Conservation (phyloP, 2,888 invertebrate genomes). For the Ptilodon capucinus region DNA sequence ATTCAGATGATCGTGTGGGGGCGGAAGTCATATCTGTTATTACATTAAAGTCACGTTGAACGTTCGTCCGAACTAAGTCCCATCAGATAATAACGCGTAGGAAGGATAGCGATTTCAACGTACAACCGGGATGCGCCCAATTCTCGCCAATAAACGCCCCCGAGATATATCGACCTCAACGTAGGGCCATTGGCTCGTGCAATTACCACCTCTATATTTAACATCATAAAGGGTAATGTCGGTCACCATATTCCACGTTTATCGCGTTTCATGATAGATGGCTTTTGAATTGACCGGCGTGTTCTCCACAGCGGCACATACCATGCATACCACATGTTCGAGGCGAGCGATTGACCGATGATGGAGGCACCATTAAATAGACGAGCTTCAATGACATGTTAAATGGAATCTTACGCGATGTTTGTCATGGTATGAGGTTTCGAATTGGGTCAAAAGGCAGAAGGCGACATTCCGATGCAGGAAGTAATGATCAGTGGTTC, state of each 20-base stretch:
- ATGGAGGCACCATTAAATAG: slow-evolving; percentile 47
- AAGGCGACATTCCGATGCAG: slow-evolving; percentile 1
- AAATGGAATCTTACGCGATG: slow-evolving; percentile 38
- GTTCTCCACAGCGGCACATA: slow-evolving; percentile 51
- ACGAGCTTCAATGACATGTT: slow-evolving; percentile 43
- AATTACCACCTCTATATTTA: slow-evolving; percentile 60
- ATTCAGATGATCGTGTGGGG: slow-evolving; percentile 31
- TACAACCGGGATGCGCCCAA: slow-evolving; percentile 81
- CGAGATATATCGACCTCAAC: slow-evolving; percentile 68
- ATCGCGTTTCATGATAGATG: slow-evolving; percentile 51
- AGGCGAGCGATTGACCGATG: slow-evolving; percentile 53
- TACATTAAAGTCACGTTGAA: slow-evolving; percentile 57
- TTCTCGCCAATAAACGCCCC: slow-evolving; percentile 79
- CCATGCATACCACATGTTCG: slow-evolving; percentile 53
- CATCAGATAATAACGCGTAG: slow-evolving; percentile 70
- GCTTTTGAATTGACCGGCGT: slow-evolving; percentile 66
- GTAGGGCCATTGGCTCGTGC: slow-evolving; percentile 46
- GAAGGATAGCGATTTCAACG: slow-evolving; percentile 76
- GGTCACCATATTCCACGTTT: slow-evolving; percentile 47
- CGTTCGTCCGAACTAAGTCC: slow-evolving; percentile 60
- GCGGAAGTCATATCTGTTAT: slow-evolving; percentile 58
- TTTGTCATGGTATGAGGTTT: neutral
- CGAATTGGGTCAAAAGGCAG: neutral
- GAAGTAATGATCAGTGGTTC: slow-evolving; percentile 22
- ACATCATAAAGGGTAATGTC: slow-evolving; percentile 57